Conservation (phyloP, 2,888 invertebrate genomes). For the Augochlorella aurata region DNA sequence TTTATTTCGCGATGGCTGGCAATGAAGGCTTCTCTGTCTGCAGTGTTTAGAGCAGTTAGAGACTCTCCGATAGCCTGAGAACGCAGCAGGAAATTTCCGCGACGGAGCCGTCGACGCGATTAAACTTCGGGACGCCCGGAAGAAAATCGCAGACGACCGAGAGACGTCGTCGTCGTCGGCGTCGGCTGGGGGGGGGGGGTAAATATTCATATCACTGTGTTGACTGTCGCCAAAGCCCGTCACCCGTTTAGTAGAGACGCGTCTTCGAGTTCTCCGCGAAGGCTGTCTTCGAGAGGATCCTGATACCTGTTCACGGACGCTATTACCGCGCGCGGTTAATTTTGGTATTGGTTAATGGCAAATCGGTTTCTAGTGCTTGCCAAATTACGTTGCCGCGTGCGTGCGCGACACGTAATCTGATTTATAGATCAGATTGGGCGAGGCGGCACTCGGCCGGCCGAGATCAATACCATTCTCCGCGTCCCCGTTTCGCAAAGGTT, state of each 20-base stretch:
- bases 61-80: neutral
- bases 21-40: neutral
- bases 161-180: neutral
- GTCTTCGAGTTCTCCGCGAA: conserved; percentile 16
- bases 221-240: neutral
- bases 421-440: conserved; percentile 49
- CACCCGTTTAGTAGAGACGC: neutral
- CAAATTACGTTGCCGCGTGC: conserved; percentile 38
- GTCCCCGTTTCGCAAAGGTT: conserved; percentile 20
- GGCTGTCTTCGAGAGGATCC: neutral
- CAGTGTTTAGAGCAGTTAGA: neutral
- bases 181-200: neutral
- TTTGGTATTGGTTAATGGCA: conserved; percentile 14
- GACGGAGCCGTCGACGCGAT: conserved; percentile 10
- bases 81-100: conserved; percentile 4
- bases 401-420: conserved; percentile 37
- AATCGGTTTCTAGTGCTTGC: conserved; percentile 17
- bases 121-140: neutral
- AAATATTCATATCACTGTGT: conserved; percentile 35
- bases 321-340: conserved; percentile 24
- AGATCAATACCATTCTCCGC: conserved; percentile 45
- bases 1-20: neutral
- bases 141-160: conserved; percentile 27
- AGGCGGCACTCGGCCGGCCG: conserved; percentile 25
- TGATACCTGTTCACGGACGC: neutral